Base-by-base conservation (phyloP, 2,113 vertebrate genomes). In the Paratilapia polleni region DNA sequence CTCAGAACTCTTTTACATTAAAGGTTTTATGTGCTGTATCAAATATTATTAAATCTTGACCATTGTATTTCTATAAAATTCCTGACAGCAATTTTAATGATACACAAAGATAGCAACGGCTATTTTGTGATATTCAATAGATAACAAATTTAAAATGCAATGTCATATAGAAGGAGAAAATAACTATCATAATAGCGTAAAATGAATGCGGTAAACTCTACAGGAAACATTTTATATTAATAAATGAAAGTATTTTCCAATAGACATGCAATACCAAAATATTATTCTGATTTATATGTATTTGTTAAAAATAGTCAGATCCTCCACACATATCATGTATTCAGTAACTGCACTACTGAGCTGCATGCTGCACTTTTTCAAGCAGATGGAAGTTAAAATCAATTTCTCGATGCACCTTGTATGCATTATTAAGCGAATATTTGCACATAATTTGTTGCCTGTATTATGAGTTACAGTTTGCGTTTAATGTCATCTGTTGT, bases 371-470 rank as follows among this genome's bases (percentile, higher is more conserved):
- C 49, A 43, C 19, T 56, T 38, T 34, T 41, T 62, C 2, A 60
- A 63, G 19, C 56, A 36, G 11, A 12, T 63, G 20, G 6, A 26
- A 63, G 70, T 73, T 54, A 22, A 88, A 85, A 88, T 58, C 7
- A 2, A 6, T 80, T 75, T 56, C 59, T 62, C 1, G 5, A 11
- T 81, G 64, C 58, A 85, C 19, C 38, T 79, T 47, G 63, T 31
- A 52, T 10, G 19, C 34, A 62, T 62, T 60, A 75, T 78, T 54
- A 58, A 17, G 76, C 17, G 13, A 49, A 73, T 10, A 79, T 75
- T 82, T 80, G 56, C 4, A 43, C 19, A 10, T 61, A 6, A 73
- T 78, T 73, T 78, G 41, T 20, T 76, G 68, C 17, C 12, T n/a
- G 28, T 17, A 10, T 36, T 66, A 68, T 49, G 15, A 56, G 31